Evolutionary conservation across 2,888 invertebrate genomes (phyloP), one percentile per base, ranked within the genome.

Genomic region (Volucella bombylans): DNA sequence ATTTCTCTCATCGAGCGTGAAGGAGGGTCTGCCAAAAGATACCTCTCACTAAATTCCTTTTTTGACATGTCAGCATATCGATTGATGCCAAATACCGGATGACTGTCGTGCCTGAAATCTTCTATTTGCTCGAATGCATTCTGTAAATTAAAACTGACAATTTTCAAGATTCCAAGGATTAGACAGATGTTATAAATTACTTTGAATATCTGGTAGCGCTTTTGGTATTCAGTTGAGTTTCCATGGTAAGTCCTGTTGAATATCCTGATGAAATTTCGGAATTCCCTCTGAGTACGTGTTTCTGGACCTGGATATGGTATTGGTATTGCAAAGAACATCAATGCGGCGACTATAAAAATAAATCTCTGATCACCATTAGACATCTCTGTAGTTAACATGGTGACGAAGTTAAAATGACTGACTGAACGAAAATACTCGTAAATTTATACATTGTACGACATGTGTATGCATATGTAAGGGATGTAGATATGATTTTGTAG

Each of bases 261-360:
- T 11, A 15, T 57, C 15, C 14, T 10, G 38, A 74, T 81, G 50
- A 81, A 81, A n/a, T 62, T 57, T 18, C 38, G 39, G 15, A 81
- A 81, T 15, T 68, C 74, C 39, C 45, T 68, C 38, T 74, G 80
- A 12, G 43, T 69, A n/a, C 39, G 74, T 10, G 80, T 52, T 57
- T 81, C 68, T 4, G 80, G 78, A 14, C 45, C 57, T 6, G 74
- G 50, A 15, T 50, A 52, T 14, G 62, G 65, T 6, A 85, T 72
- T n/a, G 85, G 85, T 39, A 85, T 57, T 2, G 80, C 85, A 38
- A 85, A 71, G 52, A 85, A 80, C 52, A 80, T 49, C 14, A 85
- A 50, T n/a, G 67, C 71, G 1, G 65, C 59, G 41, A 81, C 8
- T 6, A 50, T 39, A 43, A 72, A 77, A n/a, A 76, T 12, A 2